phyloP scores from a whole-genome alignment of 2,113 vertebrate genomes.

The Solenodon paradoxus region DNA sequence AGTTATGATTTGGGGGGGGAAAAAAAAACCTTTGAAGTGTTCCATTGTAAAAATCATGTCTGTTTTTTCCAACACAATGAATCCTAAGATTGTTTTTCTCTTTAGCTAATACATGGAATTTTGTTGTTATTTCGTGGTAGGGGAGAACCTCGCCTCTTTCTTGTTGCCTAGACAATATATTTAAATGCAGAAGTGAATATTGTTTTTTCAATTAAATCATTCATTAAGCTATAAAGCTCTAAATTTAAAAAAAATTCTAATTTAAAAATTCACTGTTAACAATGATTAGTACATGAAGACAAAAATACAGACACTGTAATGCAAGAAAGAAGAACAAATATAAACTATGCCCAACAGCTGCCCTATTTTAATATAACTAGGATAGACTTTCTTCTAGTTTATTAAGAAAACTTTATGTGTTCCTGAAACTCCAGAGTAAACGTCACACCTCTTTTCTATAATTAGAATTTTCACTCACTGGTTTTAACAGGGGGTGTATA shows the following conservation, averaged over 20 bases:
- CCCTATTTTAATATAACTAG: constrained; percentile 78
- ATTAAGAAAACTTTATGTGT: constrained; percentile 79
- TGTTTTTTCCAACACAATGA: neutral
- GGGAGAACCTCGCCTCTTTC: neutral
- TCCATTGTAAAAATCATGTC: neutral
- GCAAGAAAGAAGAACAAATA: constrained; percentile 71
- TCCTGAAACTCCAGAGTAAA: constrained; percentile 65
- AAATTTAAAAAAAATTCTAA: constrained; percentile 17
- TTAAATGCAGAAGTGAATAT: neutral
- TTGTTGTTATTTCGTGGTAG: neutral
- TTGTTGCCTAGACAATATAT: neutral
- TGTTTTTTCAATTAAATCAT: neutral
- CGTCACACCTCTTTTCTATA: constrained; percentile 22
- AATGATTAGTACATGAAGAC: constrained; percentile 68
- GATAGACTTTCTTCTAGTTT: constrained; percentile 78
- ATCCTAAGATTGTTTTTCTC: neutral
- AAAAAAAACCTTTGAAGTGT: neutral
- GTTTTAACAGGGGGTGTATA: neutral
- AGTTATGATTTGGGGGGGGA: neutral
- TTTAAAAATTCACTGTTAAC: constrained; percentile 64
- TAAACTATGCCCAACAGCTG: constrained; percentile 74
- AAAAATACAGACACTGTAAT: constrained; percentile 72
- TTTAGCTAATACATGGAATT: neutral
- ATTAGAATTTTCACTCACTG: constrained; percentile 40
- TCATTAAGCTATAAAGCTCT: neutral